Conservation (phyloP, 2,113 vertebrate genomes). For the Gymnocephalus cernua region DNA sequence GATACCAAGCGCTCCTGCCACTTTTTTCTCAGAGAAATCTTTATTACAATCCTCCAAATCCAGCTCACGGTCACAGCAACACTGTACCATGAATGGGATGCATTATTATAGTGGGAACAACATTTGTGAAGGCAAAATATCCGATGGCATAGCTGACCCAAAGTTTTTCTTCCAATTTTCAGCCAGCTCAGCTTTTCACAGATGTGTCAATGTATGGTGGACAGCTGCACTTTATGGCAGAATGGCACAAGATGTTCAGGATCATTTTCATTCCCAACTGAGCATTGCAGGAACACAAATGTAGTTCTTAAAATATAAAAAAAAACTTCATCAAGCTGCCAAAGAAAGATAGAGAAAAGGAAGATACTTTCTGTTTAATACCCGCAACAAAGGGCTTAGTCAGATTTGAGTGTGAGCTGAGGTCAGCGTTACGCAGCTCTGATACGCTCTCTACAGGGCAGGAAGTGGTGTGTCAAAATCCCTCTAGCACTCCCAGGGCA, state of each 20-base stretch:
- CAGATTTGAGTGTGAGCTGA: constrained; percentile 17
- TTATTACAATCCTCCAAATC: constrained; percentile 11
- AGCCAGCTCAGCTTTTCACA: constrained; percentile 57
- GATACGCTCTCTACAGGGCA: constrained; percentile 57
- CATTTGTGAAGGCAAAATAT: constrained; percentile 37
- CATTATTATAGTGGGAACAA: constrained; percentile 33
- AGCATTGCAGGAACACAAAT: constrained; percentile 44
- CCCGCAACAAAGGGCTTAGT: constrained; percentile 53
- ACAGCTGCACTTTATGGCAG: constrained; percentile 76
- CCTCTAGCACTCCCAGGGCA: constrained; percentile 3
- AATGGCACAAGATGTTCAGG: constrained; percentile 58
- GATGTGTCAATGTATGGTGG: constrained; percentile 43
- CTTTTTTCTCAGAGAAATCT: too few species aligned
- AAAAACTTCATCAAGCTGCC: constrained; percentile 30
- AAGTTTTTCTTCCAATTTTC: constrained; percentile 73
- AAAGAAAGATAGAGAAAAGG: constrained; percentile 32
- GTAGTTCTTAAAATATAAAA: constrained; percentile 36
- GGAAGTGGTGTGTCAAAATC: constrained; percentile 2
- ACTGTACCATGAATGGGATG: constrained; percentile 24
- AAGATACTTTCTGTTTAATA: constrained; percentile 25
- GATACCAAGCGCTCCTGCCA: too few species aligned
- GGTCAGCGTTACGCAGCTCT: constrained; percentile 27
- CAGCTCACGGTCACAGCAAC: neutral
- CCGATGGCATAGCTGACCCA: neutral
- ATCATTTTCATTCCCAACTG: constrained; percentile 62